These are phyloP conservation scores for Cylindroiulus punctatus DNA, from an alignment of 2,888 invertebrate species.

Conservation along the genomic window DNA sequence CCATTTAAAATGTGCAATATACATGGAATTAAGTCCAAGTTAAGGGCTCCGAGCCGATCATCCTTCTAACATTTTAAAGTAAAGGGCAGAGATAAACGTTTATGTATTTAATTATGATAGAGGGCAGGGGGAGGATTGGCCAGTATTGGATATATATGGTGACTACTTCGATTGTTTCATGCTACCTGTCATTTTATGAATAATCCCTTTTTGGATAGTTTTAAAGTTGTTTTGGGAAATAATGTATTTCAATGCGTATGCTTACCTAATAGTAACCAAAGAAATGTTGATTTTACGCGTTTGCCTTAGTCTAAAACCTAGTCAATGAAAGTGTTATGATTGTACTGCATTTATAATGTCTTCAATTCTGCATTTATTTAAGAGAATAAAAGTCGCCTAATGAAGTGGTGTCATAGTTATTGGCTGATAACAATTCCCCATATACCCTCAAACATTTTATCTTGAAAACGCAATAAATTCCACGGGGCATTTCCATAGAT, in stretches of 20 bases:
- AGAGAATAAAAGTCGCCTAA: slow-evolving; percentile 32
- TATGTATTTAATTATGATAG: not conserved
- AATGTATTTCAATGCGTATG: slow-evolving; percentile 17
- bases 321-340: slow-evolving; percentile 23
- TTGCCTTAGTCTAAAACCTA: slow-evolving; percentile 25
- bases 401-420: not conserved
- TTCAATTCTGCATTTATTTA: slow-evolving; percentile 8
- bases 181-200: slow-evolving; percentile 11
- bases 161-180: not conserved
- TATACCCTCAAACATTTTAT: too few relatives aligned
- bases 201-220: slow-evolving; percentile 12
- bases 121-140: not conserved
- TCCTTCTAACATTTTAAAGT: not conserved
- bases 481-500: not conserved
- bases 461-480: too few relatives aligned
- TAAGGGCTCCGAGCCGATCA: not conserved
- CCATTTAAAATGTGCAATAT: not conserved
- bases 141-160: not conserved
- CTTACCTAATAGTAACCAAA: slow-evolving; percentile 11
- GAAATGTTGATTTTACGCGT: slow-evolving; percentile 26
- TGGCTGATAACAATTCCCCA: too few relatives aligned
- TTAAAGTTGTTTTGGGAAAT: not conserved
- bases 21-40: not conserved
- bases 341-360: slow-evolving; percentile 10
- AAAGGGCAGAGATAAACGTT: not conserved